Percentiles rank a stretch among this genome's conserved stretches.
phyloP scores from a whole-genome alignment of 2,113 vertebrate species.

The Loxodonta africana region DNA sequence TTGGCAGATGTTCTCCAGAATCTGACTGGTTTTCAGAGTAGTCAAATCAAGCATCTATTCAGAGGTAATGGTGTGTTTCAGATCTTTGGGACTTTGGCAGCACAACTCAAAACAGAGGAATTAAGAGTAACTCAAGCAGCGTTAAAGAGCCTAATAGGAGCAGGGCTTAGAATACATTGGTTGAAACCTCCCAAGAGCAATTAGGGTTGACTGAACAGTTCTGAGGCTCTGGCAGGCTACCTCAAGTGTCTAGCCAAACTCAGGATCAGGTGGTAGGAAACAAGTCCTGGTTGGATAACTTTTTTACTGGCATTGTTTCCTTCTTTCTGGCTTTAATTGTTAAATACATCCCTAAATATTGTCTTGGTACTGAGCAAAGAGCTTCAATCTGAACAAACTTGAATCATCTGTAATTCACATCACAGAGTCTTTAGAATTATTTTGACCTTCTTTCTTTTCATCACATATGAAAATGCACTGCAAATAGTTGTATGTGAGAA shows the following conservation, averaged over 20 bases:
- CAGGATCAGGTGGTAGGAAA: conserved; percentile 21
- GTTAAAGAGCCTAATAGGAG: conserved; percentile 45
- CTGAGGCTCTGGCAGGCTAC: conserved; percentile 41
- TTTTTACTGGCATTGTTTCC: not conserved
- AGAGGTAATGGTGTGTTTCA: conserved; percentile 32
- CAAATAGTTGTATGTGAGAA: not conserved
- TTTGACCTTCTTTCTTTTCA: not conserved
- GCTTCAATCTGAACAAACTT: not conserved
- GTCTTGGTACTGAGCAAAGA: not conserved
- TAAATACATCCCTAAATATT: conserved; percentile 33
- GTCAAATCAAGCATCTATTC: not conserved
- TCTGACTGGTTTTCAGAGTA: not conserved
- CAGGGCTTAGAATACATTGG: not conserved
- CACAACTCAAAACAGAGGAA: conserved; percentile 46
- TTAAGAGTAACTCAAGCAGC: conserved; percentile 56
- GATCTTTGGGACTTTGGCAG: conserved; percentile 61
- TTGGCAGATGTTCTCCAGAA: not conserved
- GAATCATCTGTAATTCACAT: not conserved
- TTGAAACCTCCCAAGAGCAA: conserved; percentile 12
- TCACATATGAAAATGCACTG: conserved; percentile 5
- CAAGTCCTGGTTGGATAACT: not conserved
- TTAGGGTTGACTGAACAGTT: conserved; percentile 53
- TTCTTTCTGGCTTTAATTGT: conserved; percentile 10
- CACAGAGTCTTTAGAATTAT: not conserved
- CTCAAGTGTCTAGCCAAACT: conserved; percentile 21